A percentile compares a stretch with the other conserved stretches of the same genome.
phyloP scores from a whole-genome alignment of 2,113 vertebrate genomes.

The Axis porcinus region DNA sequence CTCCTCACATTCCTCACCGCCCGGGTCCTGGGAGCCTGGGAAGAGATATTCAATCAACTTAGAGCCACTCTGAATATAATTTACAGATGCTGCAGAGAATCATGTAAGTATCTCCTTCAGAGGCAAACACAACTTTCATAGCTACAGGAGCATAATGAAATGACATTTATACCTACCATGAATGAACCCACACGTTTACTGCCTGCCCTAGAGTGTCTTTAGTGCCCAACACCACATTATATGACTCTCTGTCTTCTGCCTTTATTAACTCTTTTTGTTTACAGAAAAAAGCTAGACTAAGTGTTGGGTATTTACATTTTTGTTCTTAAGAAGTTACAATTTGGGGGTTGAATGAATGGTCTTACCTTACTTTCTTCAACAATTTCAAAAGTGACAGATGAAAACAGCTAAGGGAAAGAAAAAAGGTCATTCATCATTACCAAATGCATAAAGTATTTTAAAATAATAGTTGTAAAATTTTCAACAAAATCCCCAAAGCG shows the following conservation, averaged over 20 bases:
- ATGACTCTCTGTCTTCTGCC: not conserved
- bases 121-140: not conserved
- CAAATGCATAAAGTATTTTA: not conserved
- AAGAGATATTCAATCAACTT: conserved; percentile 65
- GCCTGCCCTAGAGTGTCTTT: not conserved
- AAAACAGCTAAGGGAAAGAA: conserved; percentile 86
- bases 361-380: conserved; percentile 91
- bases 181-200: not conserved
- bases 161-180: not conserved
- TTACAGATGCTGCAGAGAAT: not conserved
- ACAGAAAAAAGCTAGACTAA: not conserved
- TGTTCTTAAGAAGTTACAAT: not conserved
- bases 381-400: conserved; percentile 91
- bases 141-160: not conserved
- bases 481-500: not conserved
- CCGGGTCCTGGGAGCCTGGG: conserved; percentile 90
- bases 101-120: not conserved
- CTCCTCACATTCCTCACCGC: conserved; percentile 95
- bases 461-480: not conserved
- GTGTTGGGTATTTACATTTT: not conserved
- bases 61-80: not conserved
- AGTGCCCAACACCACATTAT: not conserved
- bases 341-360: conserved; percentile 22
- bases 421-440: conserved; percentile 34
- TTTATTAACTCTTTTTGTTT: not conserved